phyloP scores from a whole-genome alignment of 2,797 vertebrate genomes.

The Pelodytes ibericus region DNA sequence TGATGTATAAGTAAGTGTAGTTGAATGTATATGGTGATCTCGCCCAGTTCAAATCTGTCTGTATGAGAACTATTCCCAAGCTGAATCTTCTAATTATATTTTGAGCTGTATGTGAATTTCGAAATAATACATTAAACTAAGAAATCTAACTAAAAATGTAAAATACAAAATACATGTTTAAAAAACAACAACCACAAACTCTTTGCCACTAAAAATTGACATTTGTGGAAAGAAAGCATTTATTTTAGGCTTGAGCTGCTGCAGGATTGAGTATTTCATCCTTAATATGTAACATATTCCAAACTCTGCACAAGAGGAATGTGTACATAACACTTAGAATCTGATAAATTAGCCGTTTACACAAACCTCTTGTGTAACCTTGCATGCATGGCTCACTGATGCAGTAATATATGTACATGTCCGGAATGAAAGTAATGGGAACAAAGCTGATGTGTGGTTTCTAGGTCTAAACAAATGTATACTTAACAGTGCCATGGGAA shows the following conservation, averaged over 20 bases:
- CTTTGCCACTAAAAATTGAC: neutral
- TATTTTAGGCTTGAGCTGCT: conserved; percentile 4
- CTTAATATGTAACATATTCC: conserved; percentile 54
- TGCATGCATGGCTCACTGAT: conserved; percentile 41
- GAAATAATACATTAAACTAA: too few relatives aligned
- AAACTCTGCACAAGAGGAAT: conserved; percentile 49
- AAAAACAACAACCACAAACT: too few relatives aligned
- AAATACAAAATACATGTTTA: too few relatives aligned
- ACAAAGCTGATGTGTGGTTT: conserved; percentile 6
- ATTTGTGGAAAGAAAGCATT: neutral
- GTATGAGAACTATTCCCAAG: too few relatives aligned
- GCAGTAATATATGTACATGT: conserved; percentile 14
- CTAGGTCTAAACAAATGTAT: neutral
- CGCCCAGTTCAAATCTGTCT: too few relatives aligned
- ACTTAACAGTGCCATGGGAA: neutral
- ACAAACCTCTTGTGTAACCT: conserved; percentile 52
- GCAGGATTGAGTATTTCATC: conserved; percentile 30
- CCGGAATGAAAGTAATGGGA: conserved; percentile 20
- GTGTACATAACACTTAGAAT: conserved; percentile 52
- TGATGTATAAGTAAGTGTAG: too few relatives aligned
- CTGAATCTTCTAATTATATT: too few relatives aligned
- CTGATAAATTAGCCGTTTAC: conserved; percentile 54
- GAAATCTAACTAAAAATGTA: too few relatives aligned
- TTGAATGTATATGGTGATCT: too few relatives aligned
- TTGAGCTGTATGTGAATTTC: too few relatives aligned